phyloP scores from a whole-genome alignment of 2,888 invertebrate species.

The Imbricaverruca yamaguchii region DNA sequence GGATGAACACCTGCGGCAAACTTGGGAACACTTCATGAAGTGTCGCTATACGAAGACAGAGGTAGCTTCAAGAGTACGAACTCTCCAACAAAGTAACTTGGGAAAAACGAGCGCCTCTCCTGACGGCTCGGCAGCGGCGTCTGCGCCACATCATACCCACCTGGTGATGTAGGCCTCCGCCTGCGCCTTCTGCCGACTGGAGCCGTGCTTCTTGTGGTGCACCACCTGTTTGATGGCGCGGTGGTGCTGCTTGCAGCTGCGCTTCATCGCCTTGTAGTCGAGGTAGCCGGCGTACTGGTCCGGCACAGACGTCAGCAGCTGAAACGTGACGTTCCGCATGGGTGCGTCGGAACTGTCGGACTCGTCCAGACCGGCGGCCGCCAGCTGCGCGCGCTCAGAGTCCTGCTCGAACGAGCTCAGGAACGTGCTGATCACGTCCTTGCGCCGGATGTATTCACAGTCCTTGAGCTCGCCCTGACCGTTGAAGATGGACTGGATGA shows the following conservation, averaged over 20 bases:
- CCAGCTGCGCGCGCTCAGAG: conserved; percentile 40
- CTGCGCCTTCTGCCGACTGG: conserved; percentile 30
- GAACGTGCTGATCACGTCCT: conserved; percentile 50
- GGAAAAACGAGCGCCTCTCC: too few relatives aligned
- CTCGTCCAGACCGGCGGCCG: conserved; percentile 24
- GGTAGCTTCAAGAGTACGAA: too few relatives aligned
- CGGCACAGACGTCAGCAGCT: conserved; percentile 49
- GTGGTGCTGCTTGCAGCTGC: conserved; percentile 49
- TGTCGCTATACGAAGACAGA: too few relatives aligned
- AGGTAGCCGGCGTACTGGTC: conserved; percentile 50
- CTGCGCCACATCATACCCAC: conserved; percentile 25
- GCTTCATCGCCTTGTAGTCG: conserved; percentile 52
- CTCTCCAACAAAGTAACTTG: too few relatives aligned
- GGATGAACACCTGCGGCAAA: too few relatives aligned
- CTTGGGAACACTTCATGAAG: too few relatives aligned
- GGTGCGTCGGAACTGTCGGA: neutral
- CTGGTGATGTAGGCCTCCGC: conserved; percentile 34
- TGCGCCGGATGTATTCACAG: conserved; percentile 57
- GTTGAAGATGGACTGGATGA: conserved; percentile 61
- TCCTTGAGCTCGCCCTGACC: conserved; percentile 52
- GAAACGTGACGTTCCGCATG: conserved; percentile 42
- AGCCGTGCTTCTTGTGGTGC: conserved; percentile 38
- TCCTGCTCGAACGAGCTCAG: conserved; percentile 53
- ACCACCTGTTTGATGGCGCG: conserved; percentile 36
- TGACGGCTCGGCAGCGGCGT: neutral